A percentile compares a stretch with the other conserved stretches of the same genome.
These are phyloP conservation scores for Clusia tigrina DNA, from an alignment of 2,888 invertebrate genomes.

Conservation along the genomic window DNA sequence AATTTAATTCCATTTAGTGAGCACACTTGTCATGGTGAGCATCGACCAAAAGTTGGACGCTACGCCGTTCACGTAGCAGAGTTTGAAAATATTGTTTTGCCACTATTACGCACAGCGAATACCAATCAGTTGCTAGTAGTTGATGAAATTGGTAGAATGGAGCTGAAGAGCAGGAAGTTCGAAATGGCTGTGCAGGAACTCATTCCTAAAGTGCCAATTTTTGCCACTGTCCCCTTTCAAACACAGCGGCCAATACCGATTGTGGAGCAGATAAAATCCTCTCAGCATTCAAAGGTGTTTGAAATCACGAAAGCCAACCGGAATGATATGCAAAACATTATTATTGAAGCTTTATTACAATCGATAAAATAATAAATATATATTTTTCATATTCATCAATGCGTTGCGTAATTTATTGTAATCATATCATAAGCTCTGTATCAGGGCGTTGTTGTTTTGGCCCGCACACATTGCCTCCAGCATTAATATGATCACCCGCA, in stretches of 20 bases:
- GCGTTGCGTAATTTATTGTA: no score
- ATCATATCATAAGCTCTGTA: no score
- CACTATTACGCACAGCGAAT: conserved; percentile 49
- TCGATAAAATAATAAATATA: background rate
- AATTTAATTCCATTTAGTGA: conserved; percentile 29
- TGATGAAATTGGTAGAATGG: conserved; percentile 64
- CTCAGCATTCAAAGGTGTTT: conserved; percentile 35
- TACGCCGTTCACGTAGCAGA: conserved; percentile 69
- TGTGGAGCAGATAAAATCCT: conserved; percentile 49
- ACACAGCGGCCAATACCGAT: conserved; percentile 37
- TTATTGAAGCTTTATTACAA: conserved; percentile 32
- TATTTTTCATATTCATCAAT: no score
- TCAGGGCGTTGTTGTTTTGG: no score
- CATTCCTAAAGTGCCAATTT: conserved; percentile 34
- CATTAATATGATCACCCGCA: no score
- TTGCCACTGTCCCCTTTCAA: conserved; percentile 53
- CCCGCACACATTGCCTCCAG: no score
- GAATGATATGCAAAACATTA: conserved; percentile 39
- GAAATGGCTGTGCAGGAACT: conserved; percentile 40
- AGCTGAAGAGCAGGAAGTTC: conserved; percentile 54
- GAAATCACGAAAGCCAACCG: conserved; percentile 53
- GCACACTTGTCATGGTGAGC: conserved; percentile 22
- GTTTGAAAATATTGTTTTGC: conserved; percentile 70
- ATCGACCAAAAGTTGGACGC: conserved; percentile 67
- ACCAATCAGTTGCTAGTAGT: conserved; percentile 54